Conservation (phyloP, 1,140 invertebrate genomes). For the Conus ventricosus region DNA sequence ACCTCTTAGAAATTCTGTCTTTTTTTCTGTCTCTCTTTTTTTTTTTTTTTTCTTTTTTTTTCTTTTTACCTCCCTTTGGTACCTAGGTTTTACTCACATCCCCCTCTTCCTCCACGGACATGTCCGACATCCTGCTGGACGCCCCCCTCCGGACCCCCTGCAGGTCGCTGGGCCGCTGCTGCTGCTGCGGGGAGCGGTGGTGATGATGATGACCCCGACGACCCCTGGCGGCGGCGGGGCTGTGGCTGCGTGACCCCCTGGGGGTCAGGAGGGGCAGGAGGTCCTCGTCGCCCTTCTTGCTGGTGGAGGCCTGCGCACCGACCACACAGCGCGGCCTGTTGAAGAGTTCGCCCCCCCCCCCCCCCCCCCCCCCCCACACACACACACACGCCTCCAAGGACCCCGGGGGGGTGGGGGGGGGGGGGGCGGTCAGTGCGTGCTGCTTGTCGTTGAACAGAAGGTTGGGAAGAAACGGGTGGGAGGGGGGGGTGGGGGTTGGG, state of each 20-base stretch:
- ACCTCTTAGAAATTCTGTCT: no score
- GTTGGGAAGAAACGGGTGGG: not conserved
- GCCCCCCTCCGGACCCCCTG: not conserved
- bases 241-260: slow-evolving; percentile 27
- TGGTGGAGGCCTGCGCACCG: slow-evolving; percentile 53
- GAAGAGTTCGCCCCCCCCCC: no score
- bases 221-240: slow-evolving; percentile 57
- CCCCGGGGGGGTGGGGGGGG: no score
- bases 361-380: no score
- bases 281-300: slow-evolving; percentile 66
- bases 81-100: slow-evolving; percentile 45
- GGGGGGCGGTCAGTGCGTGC: no score
- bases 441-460: no score
- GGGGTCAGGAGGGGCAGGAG: slow-evolving; percentile 68
- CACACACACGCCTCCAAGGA: no score
- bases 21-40: not conserved
- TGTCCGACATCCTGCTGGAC: slow-evolving; percentile 21
- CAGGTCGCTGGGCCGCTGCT: not conserved
- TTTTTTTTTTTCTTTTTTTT: not conserved
- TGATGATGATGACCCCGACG: slow-evolving; percentile 25
- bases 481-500: not conserved
- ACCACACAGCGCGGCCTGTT: no score
- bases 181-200: no score
- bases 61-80: not conserved
- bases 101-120: slow-evolving; percentile 42